Evolutionary conservation across 2,888 invertebrate species (phyloP).

Genomic region (Polymixis lichenea): DNA sequence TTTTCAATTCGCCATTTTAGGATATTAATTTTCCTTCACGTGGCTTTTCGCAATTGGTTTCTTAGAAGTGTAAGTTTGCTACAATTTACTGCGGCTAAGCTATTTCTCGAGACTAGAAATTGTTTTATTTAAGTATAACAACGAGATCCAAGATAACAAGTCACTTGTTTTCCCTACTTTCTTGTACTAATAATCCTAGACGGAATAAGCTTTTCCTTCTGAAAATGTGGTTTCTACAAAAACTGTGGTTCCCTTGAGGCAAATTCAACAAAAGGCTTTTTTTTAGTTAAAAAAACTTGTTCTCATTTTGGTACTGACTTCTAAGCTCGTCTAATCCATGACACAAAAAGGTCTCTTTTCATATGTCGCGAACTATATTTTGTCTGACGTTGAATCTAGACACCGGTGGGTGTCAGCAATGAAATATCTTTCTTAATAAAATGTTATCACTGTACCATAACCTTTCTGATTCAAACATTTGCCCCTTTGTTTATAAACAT

Average conservation of each 20-base stretch:
- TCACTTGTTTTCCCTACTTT: conserved; percentile 10
- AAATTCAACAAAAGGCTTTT: not conserved
- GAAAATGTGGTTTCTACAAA: not conserved
- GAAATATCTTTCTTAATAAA: not conserved
- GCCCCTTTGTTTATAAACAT: no score
- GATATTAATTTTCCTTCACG: conserved; percentile 32
- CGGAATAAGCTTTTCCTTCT: conserved; percentile 13
- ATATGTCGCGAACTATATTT: not conserved
- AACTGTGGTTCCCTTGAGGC: not conserved
- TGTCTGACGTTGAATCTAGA: not conserved
- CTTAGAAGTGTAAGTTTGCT: not conserved
- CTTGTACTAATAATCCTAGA: conserved; percentile 13
- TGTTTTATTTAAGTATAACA: conserved; percentile 19
- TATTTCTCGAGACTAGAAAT: not conserved
- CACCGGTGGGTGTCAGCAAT: no score
- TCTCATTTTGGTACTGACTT: not conserved
- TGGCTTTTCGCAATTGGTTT: conserved; percentile 41
- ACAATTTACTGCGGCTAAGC: not conserved
- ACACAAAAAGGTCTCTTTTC: not conserved
- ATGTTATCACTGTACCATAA: not conserved
- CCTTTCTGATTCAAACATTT: not conserved
- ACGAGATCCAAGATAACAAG: conserved; percentile 26
- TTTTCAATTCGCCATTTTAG: conserved; percentile 49
- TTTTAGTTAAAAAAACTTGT: not conserved
- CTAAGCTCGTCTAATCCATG: no score